Evolutionary conservation across 64 coral and sea anemone genomes (phyloP), one percentile per base, ranked within the genome.

Genomic region (Cladopsammia gracilis): DNA sequence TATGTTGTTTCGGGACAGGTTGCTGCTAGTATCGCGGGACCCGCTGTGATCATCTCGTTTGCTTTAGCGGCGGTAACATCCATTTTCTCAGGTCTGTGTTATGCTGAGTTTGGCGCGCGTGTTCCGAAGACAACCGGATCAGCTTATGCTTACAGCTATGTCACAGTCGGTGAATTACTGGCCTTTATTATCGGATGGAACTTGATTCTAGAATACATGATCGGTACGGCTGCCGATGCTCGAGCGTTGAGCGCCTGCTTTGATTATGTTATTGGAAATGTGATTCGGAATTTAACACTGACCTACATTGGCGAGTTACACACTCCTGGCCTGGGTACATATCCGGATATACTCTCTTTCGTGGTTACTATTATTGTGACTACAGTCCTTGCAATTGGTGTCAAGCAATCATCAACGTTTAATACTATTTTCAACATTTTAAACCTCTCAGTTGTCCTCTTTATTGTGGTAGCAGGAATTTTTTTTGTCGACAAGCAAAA

Each of bases 181-280:
- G 98, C 98, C 6, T 99, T 99, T 75, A 91, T 96, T 10, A 99
- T 99, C 56, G 98, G 98, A 48, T 99, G 98, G 98, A 96, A 96
- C 73, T 89, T 99, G 53, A 94, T 99, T 94, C 92, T 99, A 69
- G 94, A 99, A 85, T 99, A 99, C 47, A 99, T 99, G 98, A 99
- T 99, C 18, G 98, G 98, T n/a, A 96, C 98, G 5, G 98, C 98
- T 2, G 98, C 98, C 6, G 94, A 96, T 65, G 98, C 98, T 13
- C 87, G 98, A 57, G 98, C 98, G 6, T 89, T 99, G 48, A 99
- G 98, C 74, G 94, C 88, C 4, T 99, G 94, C 77, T 96, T 99
- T 51, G 98, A 99, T 72, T 99, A 94, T 88, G 94, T 99, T 75
- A 96, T 99, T 91, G 98, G 94, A 50, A 92, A 99, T 62, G 84